Evolutionary conservation across 2,888 invertebrate genomes (phyloP), one percentile per base, ranked within the genome.

Genomic region (Acrobeloides nanus): DNA sequence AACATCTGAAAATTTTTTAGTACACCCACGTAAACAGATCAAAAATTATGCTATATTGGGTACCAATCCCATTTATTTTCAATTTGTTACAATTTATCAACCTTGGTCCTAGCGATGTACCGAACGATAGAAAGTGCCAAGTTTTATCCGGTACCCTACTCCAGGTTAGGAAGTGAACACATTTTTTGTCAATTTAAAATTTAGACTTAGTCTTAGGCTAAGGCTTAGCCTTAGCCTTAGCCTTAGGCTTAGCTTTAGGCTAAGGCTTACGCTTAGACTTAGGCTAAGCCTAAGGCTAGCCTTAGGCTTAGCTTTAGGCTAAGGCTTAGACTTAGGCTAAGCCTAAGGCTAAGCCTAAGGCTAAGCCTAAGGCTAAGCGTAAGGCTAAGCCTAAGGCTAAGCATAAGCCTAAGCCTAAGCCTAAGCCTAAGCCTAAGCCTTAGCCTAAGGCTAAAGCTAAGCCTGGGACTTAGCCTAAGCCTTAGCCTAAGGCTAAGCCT

Each of bases 31-130:
- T 64, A 33, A 59, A 61, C 24, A 53, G 68, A 24, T 52, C 54
- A 6, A 51, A 56, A 37, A 51, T 66, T 34, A 57, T 68, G 51
- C 15, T 57, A 10, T 66, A 58, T 46, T 70, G 70, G 70, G 51
- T 70, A 21, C 70, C 70, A 4, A 59, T 70, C 26, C 71, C 71
- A 4, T 64, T 71, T 46, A 39, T 71, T 12, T 55, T 71, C 4
- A 69, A 71, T 37, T 51, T 69, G 8, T 55, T 64, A 31, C 70
- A 71, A 38, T 68, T 71, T 48, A 46, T 61, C 46, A 57, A 51
- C 8, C 50, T 71, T 17, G 57, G 59, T 20, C 63, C 63, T 15
- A 51, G 38, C 24, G 43, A 48, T 26, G 48, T 43, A 38, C 58
- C 42, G 5, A 46, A 55, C 39, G 38, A 38, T 12, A 41, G 59